Conservation (phyloP, 2,888 invertebrate genomes). For the Lepidocyrtinus sp. region DNA sequence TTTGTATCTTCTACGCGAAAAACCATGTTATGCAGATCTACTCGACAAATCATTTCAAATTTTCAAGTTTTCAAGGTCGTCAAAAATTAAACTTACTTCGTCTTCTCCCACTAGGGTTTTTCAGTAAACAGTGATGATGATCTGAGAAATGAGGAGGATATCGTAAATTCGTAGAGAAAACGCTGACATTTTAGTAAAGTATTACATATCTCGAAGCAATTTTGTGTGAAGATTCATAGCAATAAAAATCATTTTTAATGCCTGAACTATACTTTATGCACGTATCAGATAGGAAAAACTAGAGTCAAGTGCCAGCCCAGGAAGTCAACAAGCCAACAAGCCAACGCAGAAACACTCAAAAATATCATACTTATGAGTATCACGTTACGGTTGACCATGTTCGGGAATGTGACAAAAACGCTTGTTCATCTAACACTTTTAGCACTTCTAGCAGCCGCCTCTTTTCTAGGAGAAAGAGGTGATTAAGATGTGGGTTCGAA, state of each 20-base stretch:
- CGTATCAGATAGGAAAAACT: neutral
- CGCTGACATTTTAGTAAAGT: too few species aligned
- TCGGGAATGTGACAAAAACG: neutral
- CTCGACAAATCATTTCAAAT: too few species aligned
- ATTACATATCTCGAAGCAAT: neutral
- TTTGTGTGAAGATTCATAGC: neutral
- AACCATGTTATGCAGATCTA: too few species aligned
- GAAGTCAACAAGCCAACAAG: neutral
- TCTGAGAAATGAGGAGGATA: too few species aligned
- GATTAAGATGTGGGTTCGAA: neutral
- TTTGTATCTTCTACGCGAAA: too few species aligned
- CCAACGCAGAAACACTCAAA: neutral
- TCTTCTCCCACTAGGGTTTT: too few species aligned
- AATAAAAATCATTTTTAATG: slow-evolving; percentile 13
- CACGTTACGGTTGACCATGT: slow-evolving; percentile 9
- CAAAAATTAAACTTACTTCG: too few species aligned
- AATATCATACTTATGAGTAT: neutral
- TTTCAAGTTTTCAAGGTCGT: too few species aligned
- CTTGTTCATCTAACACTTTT: neutral
- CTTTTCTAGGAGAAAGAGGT: slow-evolving; percentile 1
- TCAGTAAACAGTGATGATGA: too few species aligned
- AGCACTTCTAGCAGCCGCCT: neutral
- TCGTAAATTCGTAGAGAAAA: too few species aligned
- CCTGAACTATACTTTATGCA: slow-evolving; percentile 4
- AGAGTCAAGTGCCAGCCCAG: neutral